Percentiles rank a stretch among this genome's conserved stretches.
phyloP scores from a whole-genome alignment of 2,888 invertebrate genomes.

The Lasioglossum vierecki region DNA sequence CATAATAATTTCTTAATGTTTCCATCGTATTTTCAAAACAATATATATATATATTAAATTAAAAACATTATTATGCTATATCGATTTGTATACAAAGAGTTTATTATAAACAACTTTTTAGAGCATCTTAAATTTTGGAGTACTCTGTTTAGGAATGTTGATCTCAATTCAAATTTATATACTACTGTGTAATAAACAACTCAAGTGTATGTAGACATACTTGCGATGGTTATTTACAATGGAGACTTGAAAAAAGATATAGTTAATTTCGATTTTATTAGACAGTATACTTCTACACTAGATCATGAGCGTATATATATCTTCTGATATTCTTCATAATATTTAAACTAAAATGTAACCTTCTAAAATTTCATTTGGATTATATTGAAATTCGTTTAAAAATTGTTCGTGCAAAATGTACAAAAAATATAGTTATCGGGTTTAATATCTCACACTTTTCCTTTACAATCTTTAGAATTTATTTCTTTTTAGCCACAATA shows the following conservation, averaged over 20 bases:
- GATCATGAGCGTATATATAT: constrained; percentile 14
- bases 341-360: not conserved
- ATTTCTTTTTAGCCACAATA: not conserved
- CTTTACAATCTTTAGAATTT: not conserved
- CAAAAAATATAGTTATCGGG: not conserved
- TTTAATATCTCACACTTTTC: not conserved
- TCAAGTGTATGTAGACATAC: constrained; percentile 4
- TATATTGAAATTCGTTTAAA: not conserved
- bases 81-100: constrained; percentile 6
- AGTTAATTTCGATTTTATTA: not conserved
- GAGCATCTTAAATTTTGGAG: constrained; percentile 3
- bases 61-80: constrained; percentile 8
- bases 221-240: constrained; percentile 31
- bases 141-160: constrained; percentile 17
- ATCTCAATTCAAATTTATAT: constrained; percentile 4
- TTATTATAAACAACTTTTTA: constrained; percentile 10
- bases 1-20: not conserved
- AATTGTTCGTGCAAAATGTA: not conserved
- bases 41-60: not conserved
- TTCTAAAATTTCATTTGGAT: not conserved
- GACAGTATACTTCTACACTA: constrained; percentile 13
- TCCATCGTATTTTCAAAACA: constrained; percentile 9
- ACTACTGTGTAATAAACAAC: not conserved
- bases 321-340: not conserved
- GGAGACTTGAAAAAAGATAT: constrained; percentile 15